Conservation (phyloP, 1,140 invertebrate genomes). For the Centruroides vittatus region DNA sequence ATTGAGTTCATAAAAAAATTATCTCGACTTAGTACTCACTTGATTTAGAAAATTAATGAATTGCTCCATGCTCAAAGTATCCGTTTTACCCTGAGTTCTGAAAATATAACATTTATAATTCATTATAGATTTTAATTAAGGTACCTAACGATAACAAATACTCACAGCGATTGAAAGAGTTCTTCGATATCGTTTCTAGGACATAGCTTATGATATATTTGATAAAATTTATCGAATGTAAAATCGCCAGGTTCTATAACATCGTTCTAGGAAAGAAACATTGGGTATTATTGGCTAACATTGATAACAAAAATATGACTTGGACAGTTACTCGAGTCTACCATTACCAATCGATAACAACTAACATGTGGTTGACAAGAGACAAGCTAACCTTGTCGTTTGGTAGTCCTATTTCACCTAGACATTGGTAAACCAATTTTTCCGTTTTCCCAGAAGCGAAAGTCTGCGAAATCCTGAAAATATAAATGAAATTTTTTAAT, state of each 20-base stretch:
- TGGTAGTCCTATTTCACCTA: constrained; percentile 83
- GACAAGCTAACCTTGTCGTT: constrained; percentile 66
- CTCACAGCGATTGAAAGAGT: constrained; percentile 91
- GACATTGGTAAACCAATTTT: constrained; percentile 93
- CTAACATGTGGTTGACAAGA: not conserved
- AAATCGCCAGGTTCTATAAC: constrained; percentile 88
- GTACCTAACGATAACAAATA: constrained; percentile 17
- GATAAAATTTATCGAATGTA: constrained; percentile 98
- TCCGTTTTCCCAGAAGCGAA: constrained; percentile 95
- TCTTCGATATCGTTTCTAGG: constrained; percentile 98
- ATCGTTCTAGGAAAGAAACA: constrained; percentile 49
- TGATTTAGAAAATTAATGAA: constrained; percentile 94
- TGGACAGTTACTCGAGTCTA: too few relatives aligned
- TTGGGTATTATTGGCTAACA: not conserved
- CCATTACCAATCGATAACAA: too few relatives aligned
- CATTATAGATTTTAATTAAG: too few relatives aligned
- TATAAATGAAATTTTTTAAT: too few relatives aligned
- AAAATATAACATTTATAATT: constrained; percentile 19
- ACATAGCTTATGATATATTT: constrained; percentile 97
- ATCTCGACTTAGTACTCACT: constrained; percentile 20
- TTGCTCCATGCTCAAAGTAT: constrained; percentile 69
- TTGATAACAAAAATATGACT: too few relatives aligned
- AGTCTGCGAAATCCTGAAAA: constrained; percentile 67
- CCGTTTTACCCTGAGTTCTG: constrained; percentile 78
- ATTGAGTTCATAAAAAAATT: too few relatives aligned